These are phyloP conservation scores for Albula goreensis DNA, from an alignment of 2,113 vertebrate species.

Conservation along the genomic window DNA sequence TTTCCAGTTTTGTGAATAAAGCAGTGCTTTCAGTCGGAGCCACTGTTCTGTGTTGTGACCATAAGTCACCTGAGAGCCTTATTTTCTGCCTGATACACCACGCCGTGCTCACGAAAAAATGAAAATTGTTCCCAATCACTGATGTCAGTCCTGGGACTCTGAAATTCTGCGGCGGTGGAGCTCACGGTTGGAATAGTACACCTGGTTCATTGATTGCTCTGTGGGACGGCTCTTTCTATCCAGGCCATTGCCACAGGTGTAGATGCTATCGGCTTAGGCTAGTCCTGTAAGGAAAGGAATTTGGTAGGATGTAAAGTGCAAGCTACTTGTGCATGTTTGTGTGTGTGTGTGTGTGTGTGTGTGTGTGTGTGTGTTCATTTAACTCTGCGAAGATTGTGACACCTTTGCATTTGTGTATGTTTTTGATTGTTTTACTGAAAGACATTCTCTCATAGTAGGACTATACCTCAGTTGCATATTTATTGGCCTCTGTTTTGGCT, in stretches of 20 bases:
- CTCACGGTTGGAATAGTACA: conserved; percentile 5
- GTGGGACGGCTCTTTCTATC: neutral
- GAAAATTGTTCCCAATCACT: conserved; percentile 20
- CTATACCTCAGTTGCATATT: no score
- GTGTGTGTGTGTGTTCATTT: neutral
- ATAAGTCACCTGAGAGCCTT: conserved; percentile 19
- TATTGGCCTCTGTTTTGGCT: no score
- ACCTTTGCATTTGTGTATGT: no score
- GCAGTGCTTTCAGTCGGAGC: neutral
- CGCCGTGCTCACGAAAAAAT: conserved; percentile 9
- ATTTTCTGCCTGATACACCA: conserved; percentile 7
- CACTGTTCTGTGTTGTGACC: conserved; percentile 8
- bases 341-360: neutral
- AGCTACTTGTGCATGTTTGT: neutral
- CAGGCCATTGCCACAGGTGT: neutral
- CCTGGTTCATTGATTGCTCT: conserved; percentile 4
- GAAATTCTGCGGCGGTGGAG: conserved; percentile 7
- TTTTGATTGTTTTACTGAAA: neutral
- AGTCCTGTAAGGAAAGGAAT: no score
- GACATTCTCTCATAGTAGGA: no score
- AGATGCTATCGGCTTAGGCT: no score
- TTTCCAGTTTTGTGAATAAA: neutral
- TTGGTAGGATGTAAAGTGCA: no score
- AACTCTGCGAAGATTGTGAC: no score
- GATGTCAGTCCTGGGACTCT: conserved; percentile 9